Evolutionary conservation across 2,797 vertebrate genomes (phyloP).

Genomic region (Ataeniobius toweri): DNA sequence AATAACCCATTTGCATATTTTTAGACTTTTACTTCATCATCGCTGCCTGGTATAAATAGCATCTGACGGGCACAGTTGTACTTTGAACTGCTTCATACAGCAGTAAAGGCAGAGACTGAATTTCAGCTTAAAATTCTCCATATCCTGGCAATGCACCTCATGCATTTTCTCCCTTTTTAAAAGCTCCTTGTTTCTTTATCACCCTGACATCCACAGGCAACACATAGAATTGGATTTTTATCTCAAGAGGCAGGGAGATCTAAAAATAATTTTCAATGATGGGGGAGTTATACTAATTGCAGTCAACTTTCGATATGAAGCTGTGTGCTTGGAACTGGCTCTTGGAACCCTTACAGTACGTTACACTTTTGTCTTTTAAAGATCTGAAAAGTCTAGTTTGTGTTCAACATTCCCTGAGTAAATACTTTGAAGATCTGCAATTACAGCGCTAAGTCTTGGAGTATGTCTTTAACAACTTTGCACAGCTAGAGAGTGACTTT

Average conservation of each 20-base stretch:
- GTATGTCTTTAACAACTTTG: not conserved
- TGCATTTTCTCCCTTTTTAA: slow-evolving; percentile 51
- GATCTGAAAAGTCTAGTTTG: not conserved
- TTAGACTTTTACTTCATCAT: slow-evolving; percentile 53
- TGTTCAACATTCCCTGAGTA: not conserved
- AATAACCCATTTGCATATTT: slow-evolving; percentile 74
- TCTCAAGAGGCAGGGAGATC: slow-evolving; percentile 43
- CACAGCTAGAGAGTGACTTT: not conserved
- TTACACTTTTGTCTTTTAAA: not conserved
- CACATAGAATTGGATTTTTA: slow-evolving; percentile 66
- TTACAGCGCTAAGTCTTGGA: not conserved
- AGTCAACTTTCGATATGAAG: slow-evolving; percentile 36
- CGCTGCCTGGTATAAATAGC: slow-evolving; percentile 69
- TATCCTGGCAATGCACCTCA: slow-evolving; percentile 31
- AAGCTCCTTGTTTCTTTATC: slow-evolving; percentile 56
- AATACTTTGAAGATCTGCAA: not conserved
- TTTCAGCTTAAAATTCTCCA: slow-evolving; percentile 29
- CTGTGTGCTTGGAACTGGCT: slow-evolving; percentile 48
- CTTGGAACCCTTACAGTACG: not conserved
- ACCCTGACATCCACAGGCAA: slow-evolving; percentile 53
- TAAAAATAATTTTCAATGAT: slow-evolving; percentile 46
- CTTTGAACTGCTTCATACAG: slow-evolving; percentile 52
- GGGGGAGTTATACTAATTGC: slow-evolving; percentile 42
- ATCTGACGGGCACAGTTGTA: slow-evolving; percentile 42
- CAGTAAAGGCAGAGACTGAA: slow-evolving; percentile 34